Percentiles rank a stretch among this genome's conserved stretches.
phyloP scores from a whole-genome alignment of 2,113 vertebrate species.

The Paraplagusia blochii region DNA sequence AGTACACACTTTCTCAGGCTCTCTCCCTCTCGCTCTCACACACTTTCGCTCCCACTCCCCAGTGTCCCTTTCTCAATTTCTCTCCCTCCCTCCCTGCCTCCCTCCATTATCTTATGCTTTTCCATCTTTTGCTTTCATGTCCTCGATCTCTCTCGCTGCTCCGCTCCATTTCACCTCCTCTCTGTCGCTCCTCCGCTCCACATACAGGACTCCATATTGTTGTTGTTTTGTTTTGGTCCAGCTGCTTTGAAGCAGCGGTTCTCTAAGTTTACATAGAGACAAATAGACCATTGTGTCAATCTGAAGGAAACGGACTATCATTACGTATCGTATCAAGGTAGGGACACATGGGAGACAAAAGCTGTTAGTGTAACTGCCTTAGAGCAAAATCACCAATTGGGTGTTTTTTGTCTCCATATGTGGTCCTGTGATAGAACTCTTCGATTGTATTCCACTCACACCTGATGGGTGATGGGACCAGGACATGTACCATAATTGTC shows the following conservation, averaged over 20 bases:
- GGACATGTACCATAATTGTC: too few relatives aligned
- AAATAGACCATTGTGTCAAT: too few relatives aligned
- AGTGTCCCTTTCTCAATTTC: constrained; percentile 70
- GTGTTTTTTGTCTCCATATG: too few relatives aligned
- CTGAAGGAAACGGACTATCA: too few relatives aligned
- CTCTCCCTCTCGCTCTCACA: constrained; percentile 68
- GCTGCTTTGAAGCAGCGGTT: constrained; percentile 32
- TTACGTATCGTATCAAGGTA: too few relatives aligned
- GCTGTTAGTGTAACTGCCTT: too few relatives aligned
- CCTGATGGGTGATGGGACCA: too few relatives aligned
- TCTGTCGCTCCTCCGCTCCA: constrained; percentile 29
- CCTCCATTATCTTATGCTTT: constrained; percentile 68
- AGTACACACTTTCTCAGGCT: constrained; percentile 76
- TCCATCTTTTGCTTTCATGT: constrained; percentile 69
- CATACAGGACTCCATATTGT: constrained; percentile 32
- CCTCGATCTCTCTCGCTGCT: constrained; percentile 69
- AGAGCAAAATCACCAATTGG: too few relatives aligned
- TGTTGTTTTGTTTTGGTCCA: constrained; percentile 16
- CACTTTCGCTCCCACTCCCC: constrained; percentile 70
- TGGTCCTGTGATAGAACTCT: too few relatives aligned
- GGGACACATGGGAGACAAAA: too few relatives aligned
- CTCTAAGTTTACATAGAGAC: constrained; percentile 6
- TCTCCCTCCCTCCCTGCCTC: constrained; percentile 68
- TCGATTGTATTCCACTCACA: too few relatives aligned
- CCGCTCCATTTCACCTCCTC: constrained; percentile 65